phyloP scores from a whole-genome alignment of 2,888 invertebrate species.

The Lasioglossum oenotherae region DNA sequence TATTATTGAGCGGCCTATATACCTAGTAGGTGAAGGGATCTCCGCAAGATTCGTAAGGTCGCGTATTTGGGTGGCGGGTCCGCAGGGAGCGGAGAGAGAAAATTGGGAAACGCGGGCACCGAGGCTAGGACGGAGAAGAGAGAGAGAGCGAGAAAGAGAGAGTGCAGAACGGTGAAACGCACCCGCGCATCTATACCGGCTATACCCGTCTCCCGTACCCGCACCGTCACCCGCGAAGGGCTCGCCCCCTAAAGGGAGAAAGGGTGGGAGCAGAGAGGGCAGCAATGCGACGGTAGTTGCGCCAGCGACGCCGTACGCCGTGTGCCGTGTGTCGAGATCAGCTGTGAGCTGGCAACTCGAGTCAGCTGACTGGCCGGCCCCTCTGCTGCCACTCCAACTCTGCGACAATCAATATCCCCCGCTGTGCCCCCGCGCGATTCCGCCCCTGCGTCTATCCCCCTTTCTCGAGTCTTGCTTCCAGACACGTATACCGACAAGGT shows the following conservation, averaged over 20 bases:
- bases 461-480: slow-evolving; percentile 6
- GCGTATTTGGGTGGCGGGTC: neutral
- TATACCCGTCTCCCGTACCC: neutral
- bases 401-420: slow-evolving; percentile 81
- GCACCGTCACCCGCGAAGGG: neutral
- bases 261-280: slow-evolving; percentile 52
- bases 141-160: neutral
- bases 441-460: slow-evolving; percentile 16
- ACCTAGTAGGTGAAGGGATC: neutral
- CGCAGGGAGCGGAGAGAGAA: neutral
- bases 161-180: neutral
- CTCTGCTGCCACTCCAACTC: slow-evolving; percentile 66
- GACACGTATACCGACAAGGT: neutral
- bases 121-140: neutral
- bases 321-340: slow-evolving; percentile 71
- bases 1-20: neutral
- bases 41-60: slow-evolving; percentile 18
- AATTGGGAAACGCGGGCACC: neutral
- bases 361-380: slow-evolving; percentile 80
- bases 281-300: slow-evolving; percentile 80
- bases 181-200: neutral
- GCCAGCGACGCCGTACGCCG: slow-evolving; percentile 63
- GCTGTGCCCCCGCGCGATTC: slow-evolving; percentile 64
- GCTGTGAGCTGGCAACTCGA: slow-evolving; percentile 76
- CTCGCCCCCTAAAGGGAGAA: neutral